These are phyloP conservation scores for Olivierus martensii DNA, from an alignment of 1,140 invertebrate genomes.

Conservation along the genomic window DNA sequence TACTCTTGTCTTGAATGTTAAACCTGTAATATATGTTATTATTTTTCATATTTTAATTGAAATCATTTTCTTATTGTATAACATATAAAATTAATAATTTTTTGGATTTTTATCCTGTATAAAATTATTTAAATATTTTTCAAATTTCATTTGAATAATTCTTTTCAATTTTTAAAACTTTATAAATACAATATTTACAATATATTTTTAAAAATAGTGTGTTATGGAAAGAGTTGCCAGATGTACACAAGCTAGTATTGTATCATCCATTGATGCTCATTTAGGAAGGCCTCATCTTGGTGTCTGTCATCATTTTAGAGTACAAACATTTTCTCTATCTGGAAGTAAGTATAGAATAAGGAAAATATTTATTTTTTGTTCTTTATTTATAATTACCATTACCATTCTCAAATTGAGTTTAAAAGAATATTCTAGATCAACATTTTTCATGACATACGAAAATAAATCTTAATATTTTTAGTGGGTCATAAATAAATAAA, in stretches of 20 bases:
- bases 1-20: constrained; percentile 77
- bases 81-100: too few relatives aligned
- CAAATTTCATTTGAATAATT: too few relatives aligned
- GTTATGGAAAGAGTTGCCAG: constrained; percentile 71
- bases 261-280: constrained; percentile 78
- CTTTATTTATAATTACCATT: too few relatives aligned
- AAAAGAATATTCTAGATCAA: too few relatives aligned
- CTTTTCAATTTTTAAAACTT: not conserved
- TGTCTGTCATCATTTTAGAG: constrained; percentile 70
- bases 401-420: too few relatives aligned
- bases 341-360: constrained; percentile 36
- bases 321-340: constrained; percentile 47
- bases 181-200: not conserved
- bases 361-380: too few relatives aligned
- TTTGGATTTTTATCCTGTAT: too few relatives aligned
- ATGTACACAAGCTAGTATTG: constrained; percentile 68
- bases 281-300: constrained; percentile 69
- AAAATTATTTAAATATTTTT: too few relatives aligned
- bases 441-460: too few relatives aligned
- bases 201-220: constrained; percentile 27
- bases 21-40: constrained; percentile 44
- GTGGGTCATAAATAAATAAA: too few relatives aligned
- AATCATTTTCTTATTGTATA: too few relatives aligned
- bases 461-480: too few relatives aligned
- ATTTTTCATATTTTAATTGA: not conserved